Percentiles rank a stretch among this genome's conserved stretches.
Evolutionary conservation across 2,797 vertebrate species (phyloP).

Genomic region (Gobio occitaniae): DNA sequence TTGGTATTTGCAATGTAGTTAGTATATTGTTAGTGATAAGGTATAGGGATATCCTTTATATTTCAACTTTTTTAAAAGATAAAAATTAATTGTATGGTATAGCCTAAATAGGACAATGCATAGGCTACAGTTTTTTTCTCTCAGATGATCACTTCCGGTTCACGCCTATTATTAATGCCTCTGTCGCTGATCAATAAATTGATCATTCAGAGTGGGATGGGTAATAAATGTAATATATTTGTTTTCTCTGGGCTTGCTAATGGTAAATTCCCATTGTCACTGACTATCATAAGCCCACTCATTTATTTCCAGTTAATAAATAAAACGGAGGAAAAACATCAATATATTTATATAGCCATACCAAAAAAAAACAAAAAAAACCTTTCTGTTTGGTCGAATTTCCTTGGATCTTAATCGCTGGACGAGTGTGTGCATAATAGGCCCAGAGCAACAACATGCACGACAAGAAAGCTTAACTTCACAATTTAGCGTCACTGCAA

Average conservation of each 20-base stretch:
- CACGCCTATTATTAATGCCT: conserved; percentile 37
- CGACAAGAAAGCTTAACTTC: neutral
- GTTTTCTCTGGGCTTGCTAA: conserved; percentile 8
- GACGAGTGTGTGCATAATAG: neutral
- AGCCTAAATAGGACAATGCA: neutral
- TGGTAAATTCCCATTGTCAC: neutral
- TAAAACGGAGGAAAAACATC: conserved; percentile 8
- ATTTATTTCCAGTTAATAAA: conserved; percentile 9
- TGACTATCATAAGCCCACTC: neutral
- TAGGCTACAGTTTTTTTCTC: neutral
- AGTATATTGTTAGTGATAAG: neutral
- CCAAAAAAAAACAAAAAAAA: neutral
- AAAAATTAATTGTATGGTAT: neutral
- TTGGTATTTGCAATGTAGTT: neutral
- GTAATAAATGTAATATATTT: conserved; percentile 29
- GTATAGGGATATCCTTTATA: neutral
- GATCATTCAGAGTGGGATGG: conserved; percentile 26
- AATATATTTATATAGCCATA: neutral
- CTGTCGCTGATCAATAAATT: conserved; percentile 37
- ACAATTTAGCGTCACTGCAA: neutral
- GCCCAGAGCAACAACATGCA: neutral
- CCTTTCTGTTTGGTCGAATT: neutral
- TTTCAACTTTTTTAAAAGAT: neutral
- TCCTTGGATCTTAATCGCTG: neutral
- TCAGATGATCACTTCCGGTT: conserved; percentile 43